phyloP scores from a whole-genome alignment of 1,140 invertebrate genomes.

The Aphis craccivora region DNA sequence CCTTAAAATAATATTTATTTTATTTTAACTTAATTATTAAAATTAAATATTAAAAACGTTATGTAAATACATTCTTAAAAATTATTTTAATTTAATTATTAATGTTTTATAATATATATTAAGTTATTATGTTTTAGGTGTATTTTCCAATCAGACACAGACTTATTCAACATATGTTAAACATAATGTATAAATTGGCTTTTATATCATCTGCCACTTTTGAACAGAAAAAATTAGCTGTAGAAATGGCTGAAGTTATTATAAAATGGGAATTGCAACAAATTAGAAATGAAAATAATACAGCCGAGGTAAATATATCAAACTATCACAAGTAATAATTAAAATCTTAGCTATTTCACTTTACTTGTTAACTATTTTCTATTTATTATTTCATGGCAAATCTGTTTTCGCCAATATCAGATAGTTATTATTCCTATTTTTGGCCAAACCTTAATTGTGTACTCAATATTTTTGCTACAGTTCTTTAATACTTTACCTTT shows the following conservation, averaged over 20 bases:
- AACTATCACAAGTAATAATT: background rate
- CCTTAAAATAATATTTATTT: no score
- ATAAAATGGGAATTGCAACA: slow-evolving; percentile 95
- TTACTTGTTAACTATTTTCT: background rate
- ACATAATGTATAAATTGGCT: slow-evolving; percentile 89
- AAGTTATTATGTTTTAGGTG: slow-evolving; percentile 67
- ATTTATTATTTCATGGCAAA: background rate
- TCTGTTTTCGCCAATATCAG: background rate
- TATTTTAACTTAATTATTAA: no score
- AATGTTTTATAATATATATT: background rate
- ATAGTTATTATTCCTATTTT: background rate
- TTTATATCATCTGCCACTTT: slow-evolving; percentile 87
- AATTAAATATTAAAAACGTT: no score
- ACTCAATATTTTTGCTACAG: no score
- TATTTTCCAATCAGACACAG: slow-evolving; percentile 97
- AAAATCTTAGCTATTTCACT: background rate
- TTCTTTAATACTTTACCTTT: no score
- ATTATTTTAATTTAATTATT: background rate
- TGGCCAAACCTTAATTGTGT: no score
- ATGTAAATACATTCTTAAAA: background rate
- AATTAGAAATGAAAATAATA: slow-evolving; percentile 72
- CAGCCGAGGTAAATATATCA: slow-evolving; percentile 56
- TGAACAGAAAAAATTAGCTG: slow-evolving; percentile 90
- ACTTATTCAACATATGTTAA: slow-evolving; percentile 93
- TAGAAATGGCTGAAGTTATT: slow-evolving; percentile 97